phyloP scores from a whole-genome alignment of 2,113 vertebrate species.

The Caranx ignobilis region DNA sequence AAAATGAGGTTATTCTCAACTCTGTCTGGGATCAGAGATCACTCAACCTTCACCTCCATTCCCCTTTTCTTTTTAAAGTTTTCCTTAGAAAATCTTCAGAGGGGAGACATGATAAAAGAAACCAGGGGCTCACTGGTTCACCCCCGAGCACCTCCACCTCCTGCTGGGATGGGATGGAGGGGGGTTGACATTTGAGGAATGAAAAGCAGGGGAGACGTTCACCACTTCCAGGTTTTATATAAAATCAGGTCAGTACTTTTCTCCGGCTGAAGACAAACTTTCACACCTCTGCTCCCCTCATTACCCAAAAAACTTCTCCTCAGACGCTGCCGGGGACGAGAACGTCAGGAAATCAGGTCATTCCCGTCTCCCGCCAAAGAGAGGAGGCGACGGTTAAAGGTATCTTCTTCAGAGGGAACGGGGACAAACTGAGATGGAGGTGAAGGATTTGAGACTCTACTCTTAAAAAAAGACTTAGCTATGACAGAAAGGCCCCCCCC shows the following conservation, averaged over 20 bases:
- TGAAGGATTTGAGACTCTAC: neutral
- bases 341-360: slow-evolving; percentile 8
- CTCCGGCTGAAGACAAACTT: slow-evolving; percentile 1
- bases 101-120: slow-evolving; percentile 2
- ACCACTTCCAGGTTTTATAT: slow-evolving; percentile 2
- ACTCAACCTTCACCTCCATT: slow-evolving; percentile 1
- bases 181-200: neutral
- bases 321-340: neutral
- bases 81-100: slow-evolving; percentile 24
- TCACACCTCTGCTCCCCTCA: neutral
- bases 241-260: slow-evolving; percentile 8
- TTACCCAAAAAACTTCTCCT: slow-evolving; percentile 19
- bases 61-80: slow-evolving; percentile 14
- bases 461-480: too few species aligned
- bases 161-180: neutral
- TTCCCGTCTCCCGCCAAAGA: neutral
- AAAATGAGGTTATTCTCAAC: neutral
- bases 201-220: neutral
- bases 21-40: neutral
- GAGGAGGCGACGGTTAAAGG: neutral
- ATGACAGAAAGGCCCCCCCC: too few species aligned
- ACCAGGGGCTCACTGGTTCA: slow-evolving; percentile 3
- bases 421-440: neutral
- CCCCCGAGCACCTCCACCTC: slow-evolving; percentile 9
- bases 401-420: neutral